A percentile compares a stretch with the other conserved stretches of the same genome.
phyloP scores from a whole-genome alignment of 2,888 invertebrate species.

The Isotomurus palustris region DNA sequence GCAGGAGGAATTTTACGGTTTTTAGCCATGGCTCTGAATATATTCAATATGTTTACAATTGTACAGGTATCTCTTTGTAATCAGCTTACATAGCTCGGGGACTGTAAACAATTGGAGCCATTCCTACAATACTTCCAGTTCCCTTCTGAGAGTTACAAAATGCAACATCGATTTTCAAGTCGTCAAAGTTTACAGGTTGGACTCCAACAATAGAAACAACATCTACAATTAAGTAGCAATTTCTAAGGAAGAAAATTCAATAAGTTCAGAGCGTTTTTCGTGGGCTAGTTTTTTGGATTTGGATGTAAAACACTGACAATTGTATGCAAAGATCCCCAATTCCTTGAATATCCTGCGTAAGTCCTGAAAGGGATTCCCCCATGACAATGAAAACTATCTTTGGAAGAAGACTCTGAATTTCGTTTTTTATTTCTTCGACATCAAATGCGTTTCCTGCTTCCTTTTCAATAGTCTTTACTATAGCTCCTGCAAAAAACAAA shows the following conservation, averaged over 20 bases:
- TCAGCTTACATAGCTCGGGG: slow-evolving; percentile 62
- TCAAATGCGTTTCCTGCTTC: slow-evolving; percentile 58
- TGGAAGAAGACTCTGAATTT: slow-evolving; percentile 62
- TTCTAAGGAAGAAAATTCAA: no score
- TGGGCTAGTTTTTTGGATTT: no score
- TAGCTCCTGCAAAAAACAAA: background rate
- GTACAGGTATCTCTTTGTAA: no score
- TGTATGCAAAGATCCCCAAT: slow-evolving; percentile 73
- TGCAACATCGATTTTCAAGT: slow-evolving; percentile 66
- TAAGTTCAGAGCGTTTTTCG: background rate
- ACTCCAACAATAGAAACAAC: slow-evolving; percentile 69
- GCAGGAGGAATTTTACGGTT: slow-evolving; percentile 7
- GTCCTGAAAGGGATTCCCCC: slow-evolving; percentile 81
- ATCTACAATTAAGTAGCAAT: slow-evolving; percentile 66
- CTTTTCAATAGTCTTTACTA: no score
- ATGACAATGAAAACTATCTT: slow-evolving; percentile 72
- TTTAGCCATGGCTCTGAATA: slow-evolving; percentile 11
- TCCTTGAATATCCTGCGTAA: slow-evolving; percentile 71
- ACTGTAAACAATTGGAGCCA: slow-evolving; percentile 70
- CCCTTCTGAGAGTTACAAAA: slow-evolving; percentile 74
- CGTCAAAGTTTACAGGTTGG: slow-evolving; percentile 64
- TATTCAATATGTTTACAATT: no score
- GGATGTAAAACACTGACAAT: no score
- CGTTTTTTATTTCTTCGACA: slow-evolving; percentile 61
- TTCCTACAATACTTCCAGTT: slow-evolving; percentile 68